A percentile compares a stretch with the other conserved stretches of the same genome.
These are phyloP conservation scores for Arrhopalites spinosus DNA, from an alignment of 2,888 invertebrate genomes.

Conservation along the genomic window DNA sequence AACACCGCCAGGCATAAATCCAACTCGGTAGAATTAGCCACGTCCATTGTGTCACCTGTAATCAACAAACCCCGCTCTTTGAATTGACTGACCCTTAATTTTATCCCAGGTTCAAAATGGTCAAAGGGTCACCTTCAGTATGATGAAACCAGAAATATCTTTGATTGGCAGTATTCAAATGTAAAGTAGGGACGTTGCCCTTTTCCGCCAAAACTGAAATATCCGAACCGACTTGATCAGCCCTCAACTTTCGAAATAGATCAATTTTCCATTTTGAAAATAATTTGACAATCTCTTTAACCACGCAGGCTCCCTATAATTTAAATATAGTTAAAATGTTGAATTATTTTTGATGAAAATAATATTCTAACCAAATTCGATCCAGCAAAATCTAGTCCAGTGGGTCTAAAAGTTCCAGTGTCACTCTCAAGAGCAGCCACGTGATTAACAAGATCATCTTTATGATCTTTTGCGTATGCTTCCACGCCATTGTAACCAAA, in stretches of 20 bases:
- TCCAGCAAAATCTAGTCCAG: constrained; percentile 71
- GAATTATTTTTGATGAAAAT: neutral
- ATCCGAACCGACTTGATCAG: constrained; percentile 9
- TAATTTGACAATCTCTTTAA: constrained; percentile 71
- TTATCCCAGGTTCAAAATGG: too few relatives aligned
- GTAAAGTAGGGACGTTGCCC: constrained; percentile 74
- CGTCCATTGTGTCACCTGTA: neutral
- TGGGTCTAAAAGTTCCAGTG: constrained; percentile 72
- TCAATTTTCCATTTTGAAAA: constrained; percentile 58
- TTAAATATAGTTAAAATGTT: neutral
- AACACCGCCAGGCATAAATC: constrained; percentile 78
- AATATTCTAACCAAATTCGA: constrained; percentile 63
- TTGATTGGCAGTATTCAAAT: constrained; percentile 70
- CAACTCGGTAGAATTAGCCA: constrained; percentile 64
- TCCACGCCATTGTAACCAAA: constrained; percentile 70
- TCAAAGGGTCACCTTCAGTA: constrained; percentile 59
- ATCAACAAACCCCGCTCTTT: too few relatives aligned
- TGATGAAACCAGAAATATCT: constrained; percentile 80
- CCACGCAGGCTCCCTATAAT: constrained; percentile 65
- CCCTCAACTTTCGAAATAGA: constrained; percentile 49
- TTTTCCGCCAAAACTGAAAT: neutral
- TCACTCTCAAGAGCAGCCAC: constrained; percentile 83
- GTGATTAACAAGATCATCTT: constrained; percentile 66
- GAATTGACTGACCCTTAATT: too few relatives aligned
- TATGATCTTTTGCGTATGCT: constrained; percentile 71